phyloP scores from a whole-genome alignment of 1,140 invertebrate genomes.

The Laupala kohalensis region DNA sequence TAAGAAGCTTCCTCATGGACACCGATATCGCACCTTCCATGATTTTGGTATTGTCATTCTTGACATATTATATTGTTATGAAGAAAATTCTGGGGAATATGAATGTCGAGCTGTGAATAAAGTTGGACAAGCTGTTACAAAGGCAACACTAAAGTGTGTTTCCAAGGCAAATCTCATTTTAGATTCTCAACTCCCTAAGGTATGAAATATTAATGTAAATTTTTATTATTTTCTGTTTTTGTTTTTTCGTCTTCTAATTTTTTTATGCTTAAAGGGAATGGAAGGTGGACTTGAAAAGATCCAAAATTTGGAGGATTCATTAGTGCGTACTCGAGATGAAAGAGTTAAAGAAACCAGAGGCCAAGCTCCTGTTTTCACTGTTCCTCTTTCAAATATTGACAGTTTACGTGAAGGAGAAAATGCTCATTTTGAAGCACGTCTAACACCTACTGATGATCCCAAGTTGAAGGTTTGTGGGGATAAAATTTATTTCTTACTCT shows the following conservation, averaged over 20 bases:
- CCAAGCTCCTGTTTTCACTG: slow-evolving; percentile 81
- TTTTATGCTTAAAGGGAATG: slow-evolving; percentile 54
- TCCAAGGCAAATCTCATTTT: slow-evolving; percentile 86
- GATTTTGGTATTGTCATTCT: slow-evolving; percentile 94
- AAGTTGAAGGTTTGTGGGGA: slow-evolving; percentile 57
- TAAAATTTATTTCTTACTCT: neutral
- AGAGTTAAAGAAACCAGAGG: slow-evolving; percentile 53
- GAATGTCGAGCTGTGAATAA: slow-evolving; percentile 87
- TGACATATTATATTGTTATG: slow-evolving; percentile 92
- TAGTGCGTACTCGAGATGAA: slow-evolving; percentile 56
- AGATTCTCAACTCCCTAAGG: slow-evolving; percentile 85
- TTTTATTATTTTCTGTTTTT: neutral
- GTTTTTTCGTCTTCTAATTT: neutral
- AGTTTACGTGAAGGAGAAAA: slow-evolving; percentile 79
- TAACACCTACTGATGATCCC: slow-evolving; percentile 87
- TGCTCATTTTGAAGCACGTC: slow-evolving; percentile 85
- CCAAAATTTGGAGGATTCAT: slow-evolving; percentile 78
- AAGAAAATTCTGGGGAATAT: slow-evolving; percentile 89
- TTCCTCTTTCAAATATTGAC: slow-evolving; percentile 75
- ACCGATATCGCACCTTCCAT: slow-evolving; percentile 90
- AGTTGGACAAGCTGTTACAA: slow-evolving; percentile 77
- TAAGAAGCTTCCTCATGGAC: slow-evolving; percentile 79
- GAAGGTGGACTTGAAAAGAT: slow-evolving; percentile 84
- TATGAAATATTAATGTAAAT: slow-evolving; percentile 23
- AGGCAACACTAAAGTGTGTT: slow-evolving; percentile 69